Conservation (phyloP, 1,140 invertebrate species). For the Forficula auricularia region DNA sequence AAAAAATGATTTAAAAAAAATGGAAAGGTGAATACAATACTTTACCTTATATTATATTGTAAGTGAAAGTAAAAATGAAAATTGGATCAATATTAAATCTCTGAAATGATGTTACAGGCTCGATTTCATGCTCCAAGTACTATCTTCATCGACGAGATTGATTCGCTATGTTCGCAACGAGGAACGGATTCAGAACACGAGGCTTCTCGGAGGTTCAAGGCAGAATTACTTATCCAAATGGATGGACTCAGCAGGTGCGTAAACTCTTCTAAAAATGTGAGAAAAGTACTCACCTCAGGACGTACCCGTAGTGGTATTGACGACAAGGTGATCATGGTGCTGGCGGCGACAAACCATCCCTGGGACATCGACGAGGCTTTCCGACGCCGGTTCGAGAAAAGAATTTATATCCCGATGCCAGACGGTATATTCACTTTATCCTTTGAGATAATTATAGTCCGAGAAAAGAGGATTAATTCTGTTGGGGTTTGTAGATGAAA, state of each 20-base stretch:
- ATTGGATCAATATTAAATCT: no score
- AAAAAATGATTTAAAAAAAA: no score
- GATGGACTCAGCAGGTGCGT: slow-evolving; percentile 32
- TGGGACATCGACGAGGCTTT: slow-evolving; percentile 60
- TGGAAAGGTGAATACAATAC: no score
- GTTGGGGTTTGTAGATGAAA: slow-evolving; percentile 34
- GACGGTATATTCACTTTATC: slow-evolving; percentile 24
- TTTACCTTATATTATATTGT: no score
- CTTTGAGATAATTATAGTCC: no score
- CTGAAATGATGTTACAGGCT: no score
- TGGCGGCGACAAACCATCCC: slow-evolving; percentile 57
- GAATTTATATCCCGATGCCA: slow-evolving; percentile 55
- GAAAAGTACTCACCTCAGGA: neutral
- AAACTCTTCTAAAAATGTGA: slow-evolving; percentile 11
- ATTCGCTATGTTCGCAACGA: slow-evolving; percentile 44
- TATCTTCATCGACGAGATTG: slow-evolving; percentile 60
- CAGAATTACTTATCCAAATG: slow-evolving; percentile 56
- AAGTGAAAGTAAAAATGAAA: no score
- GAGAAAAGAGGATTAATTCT: no score
- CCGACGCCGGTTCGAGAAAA: slow-evolving; percentile 46
- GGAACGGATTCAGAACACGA: slow-evolving; percentile 51
- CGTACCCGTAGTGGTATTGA: slow-evolving; percentile 18
- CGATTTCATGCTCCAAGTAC: slow-evolving; percentile 51
- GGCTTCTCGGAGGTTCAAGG: slow-evolving; percentile 49
- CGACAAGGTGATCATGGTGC: slow-evolving; percentile 42